Base-by-base conservation (phyloP, 2,113 vertebrate species). In the Chauna torquata region DNA sequence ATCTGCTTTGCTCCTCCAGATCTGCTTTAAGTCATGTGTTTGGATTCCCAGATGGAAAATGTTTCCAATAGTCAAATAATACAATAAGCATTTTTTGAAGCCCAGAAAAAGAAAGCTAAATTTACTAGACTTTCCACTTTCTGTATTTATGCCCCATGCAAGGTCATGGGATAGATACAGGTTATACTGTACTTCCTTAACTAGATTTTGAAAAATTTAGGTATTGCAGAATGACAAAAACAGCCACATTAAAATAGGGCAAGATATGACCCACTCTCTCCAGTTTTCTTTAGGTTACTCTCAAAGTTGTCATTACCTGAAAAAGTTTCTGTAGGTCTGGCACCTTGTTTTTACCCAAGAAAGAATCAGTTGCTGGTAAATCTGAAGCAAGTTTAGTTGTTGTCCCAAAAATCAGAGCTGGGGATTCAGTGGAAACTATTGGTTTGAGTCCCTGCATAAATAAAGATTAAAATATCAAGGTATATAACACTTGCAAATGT, bases 301-400 rank as follows among this genome's bases (percentile, higher is more conserved):
- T 86, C 54, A 57, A 95, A 86, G 64, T 61, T 92, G 62, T 84
- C 4, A 77, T 71, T 97, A 99, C 99, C 99, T 99, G 99, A 98
- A 99, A 99, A 47, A 99, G 7, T 94, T 95, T 99, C 97, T 99
- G 99, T 38, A 99, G 90, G 42, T 99, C 98, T n/a, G 98, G 98
- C 76, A 99, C 99, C 94, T 90, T 98, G 98, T 99, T 99, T 95
- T 92, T 86, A 90, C 96, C 96, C 87, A 98, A 70, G 96, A 97
- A 98, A 92, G 98, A 89, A 59, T 93, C 97, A 58, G 94, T 70
- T 20, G 96, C 16, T 76, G 98, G 85, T 12, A 96, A 71, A 94
- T 98, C 97, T 19, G 98, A 98, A 84, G 97, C 91, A 92, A 98
- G 49, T 94, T 99, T 99, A 85, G 98, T 98, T 88, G 99, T 99